These are phyloP conservation scores for Pluvialis apricaria DNA, from an alignment of 2,113 vertebrate genomes.

Conservation along the genomic window DNA sequence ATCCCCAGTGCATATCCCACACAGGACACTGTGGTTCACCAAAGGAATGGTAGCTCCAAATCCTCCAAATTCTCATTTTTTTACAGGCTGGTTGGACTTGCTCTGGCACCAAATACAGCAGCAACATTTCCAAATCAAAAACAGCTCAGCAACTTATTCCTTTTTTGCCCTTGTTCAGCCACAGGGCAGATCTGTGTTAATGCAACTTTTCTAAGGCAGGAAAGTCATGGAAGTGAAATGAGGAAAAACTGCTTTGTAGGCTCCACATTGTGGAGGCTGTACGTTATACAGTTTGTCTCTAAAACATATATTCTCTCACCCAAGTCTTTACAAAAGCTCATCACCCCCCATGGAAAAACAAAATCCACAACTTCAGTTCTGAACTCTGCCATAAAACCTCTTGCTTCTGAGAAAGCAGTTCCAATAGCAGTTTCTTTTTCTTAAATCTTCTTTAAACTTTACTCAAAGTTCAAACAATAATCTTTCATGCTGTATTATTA, in stretches of 20 bases:
- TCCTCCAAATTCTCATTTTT: neutral
- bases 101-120: neutral
- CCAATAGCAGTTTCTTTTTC: neutral
- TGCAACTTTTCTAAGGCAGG: neutral
- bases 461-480: neutral
- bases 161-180: neutral
- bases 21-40: neutral
- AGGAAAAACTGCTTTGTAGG: neutral
- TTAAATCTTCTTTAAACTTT: neutral
- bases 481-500: neutral
- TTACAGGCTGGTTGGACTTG: neutral
- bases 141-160: neutral
- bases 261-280: neutral
- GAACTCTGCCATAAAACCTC: neutral
- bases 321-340: neutral
- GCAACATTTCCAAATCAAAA: neutral
- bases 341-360: neutral
- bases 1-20: neutral
- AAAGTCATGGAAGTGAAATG: neutral
- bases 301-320: neutral
- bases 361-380: neutral
- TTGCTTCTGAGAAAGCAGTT: neutral
- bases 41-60: neutral
- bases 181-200: neutral
- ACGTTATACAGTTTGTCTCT: neutral